Evolutionary conservation across 1,140 invertebrate species (phyloP), one percentile per base, ranked within the genome.

Genomic region (Pseudachorutes palmiensis): DNA sequence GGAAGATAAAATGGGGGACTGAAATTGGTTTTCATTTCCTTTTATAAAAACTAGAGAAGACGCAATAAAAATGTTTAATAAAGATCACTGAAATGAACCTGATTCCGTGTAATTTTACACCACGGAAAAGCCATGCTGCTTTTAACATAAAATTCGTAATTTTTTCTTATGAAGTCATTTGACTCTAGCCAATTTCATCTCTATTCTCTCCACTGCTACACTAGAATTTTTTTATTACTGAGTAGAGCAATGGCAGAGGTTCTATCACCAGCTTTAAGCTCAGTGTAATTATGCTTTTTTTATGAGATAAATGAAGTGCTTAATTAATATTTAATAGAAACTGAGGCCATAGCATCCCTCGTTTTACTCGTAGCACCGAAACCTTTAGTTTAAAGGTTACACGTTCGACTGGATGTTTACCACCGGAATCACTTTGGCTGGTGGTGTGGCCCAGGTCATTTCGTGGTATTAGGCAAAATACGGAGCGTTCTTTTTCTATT

Each of bases 271-370:
- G 36, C 36, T 19, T 19, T 45, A 45, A 45, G 5, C 24, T 26
- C 51, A 9, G 24, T 55, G 9, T 55, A 55, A 55, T 55, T 55
- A 55, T 24, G 12, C 24, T 26, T 5, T 55, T n/a, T 55, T 55
- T 55, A 55, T 26, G 51, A 55, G 51, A 55, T 55, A 55, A 55
- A 55, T 55, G 51, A 55, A 55, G 51, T 55, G 51, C 51, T 55
- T 55, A 55, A 55, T 55, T 55, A 55, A 55, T 55, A 55, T 55
- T 55, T 55, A 55, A 55, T 55, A 55, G 51, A 24, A 55, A 55
- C 3, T 55, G 24, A n/a, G 51, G 51, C 51, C 24, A 9, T 55
- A 9, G 12, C 51, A 9, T 55, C 24, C 51, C 24, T 5, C 24
- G 12, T 14, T 55, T 55, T 16, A 55, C 24, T 24, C 51, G 5